These are phyloP conservation scores for Scaeva pyrastri DNA, from an alignment of 2,888 invertebrate genomes.

Conservation along the genomic window DNA sequence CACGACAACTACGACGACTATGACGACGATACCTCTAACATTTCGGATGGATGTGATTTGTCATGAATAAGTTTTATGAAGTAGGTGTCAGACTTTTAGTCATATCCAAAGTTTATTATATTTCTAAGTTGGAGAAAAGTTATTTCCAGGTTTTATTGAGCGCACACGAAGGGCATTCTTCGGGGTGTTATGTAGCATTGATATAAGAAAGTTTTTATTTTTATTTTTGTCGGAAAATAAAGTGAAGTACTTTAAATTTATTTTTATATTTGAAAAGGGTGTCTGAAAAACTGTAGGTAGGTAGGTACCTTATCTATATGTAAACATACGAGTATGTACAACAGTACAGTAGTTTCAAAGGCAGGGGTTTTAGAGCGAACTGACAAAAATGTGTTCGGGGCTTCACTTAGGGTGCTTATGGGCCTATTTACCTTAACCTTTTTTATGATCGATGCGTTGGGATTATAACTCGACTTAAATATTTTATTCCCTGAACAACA, in stretches of 20 bases:
- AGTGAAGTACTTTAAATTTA: slow-evolving; percentile 20
- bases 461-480: background rate
- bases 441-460: background rate
- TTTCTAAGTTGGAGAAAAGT: slow-evolving; percentile 37
- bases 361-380: background rate
- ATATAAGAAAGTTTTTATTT: slow-evolving; percentile 8
- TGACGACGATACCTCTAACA: slow-evolving; percentile 8
- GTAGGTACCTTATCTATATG: too few relatives aligned
- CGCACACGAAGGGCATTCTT: slow-evolving; percentile 40
- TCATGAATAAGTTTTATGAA: slow-evolving; percentile 43
- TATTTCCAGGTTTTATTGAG: slow-evolving; percentile 47
- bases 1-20: slow-evolving; percentile 1
- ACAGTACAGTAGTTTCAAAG: too few relatives aligned
- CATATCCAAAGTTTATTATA: slow-evolving; percentile 42
- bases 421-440: background rate
- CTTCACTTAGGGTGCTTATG: background rate
- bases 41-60: slow-evolving; percentile 43
- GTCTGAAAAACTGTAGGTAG: background rate
- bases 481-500: background rate
- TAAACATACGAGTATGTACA: too few relatives aligned
- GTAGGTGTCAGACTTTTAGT: slow-evolving; percentile 46
- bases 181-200: background rate
- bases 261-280: background rate
- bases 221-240: background rate
- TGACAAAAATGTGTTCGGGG: background rate